These are phyloP conservation scores for Ophiothrix spiculata DNA, from an alignment of 35 echinoderm and acorn worm genomes.

Conservation along the genomic window DNA sequence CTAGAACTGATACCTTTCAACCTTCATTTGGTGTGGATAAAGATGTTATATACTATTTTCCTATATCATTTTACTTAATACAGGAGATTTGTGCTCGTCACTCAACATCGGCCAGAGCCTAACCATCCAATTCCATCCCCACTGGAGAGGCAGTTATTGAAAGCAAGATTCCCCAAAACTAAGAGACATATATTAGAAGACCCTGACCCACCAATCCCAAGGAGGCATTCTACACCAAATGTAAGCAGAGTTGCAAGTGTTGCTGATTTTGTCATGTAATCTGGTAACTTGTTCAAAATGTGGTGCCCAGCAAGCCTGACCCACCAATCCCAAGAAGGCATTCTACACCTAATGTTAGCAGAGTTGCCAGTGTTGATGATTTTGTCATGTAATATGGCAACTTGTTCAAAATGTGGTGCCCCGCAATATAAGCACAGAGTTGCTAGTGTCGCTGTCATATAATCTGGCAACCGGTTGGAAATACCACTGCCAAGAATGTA, in stretches of 20 bases:
- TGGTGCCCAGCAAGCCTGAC: too few relatives aligned
- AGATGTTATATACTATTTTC: too few relatives aligned
- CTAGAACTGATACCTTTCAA: too few relatives aligned
- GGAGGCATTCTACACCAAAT: background rate
- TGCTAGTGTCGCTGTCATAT: too few relatives aligned
- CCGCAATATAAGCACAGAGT: too few relatives aligned
- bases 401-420: too few relatives aligned
- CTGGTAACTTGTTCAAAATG: background rate
- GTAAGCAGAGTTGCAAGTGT: background rate
- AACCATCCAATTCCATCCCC: slow-evolving; percentile 27
- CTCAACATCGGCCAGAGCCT: slow-evolving; percentile 17
- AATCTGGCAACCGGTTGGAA: too few relatives aligned
- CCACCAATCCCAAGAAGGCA: background rate
- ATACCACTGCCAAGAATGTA: too few relatives aligned
- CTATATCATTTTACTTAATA: too few relatives aligned
- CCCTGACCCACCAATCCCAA: too few relatives aligned
- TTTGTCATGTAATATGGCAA: background rate
- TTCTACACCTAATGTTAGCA: background rate
- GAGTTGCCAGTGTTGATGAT: background rate
- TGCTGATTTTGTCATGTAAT: background rate
- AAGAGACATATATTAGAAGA: background rate
- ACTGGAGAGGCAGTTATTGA: slow-evolving; percentile 72
- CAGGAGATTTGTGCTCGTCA: slow-evolving; percentile 66
- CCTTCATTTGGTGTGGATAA: too few relatives aligned
- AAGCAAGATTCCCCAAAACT: slow-evolving; percentile 67